Evolutionary conservation across 2,113 vertebrate species (phyloP), one percentile per base, ranked within the genome.

Genomic region (Cercopithecus mona): DNA sequence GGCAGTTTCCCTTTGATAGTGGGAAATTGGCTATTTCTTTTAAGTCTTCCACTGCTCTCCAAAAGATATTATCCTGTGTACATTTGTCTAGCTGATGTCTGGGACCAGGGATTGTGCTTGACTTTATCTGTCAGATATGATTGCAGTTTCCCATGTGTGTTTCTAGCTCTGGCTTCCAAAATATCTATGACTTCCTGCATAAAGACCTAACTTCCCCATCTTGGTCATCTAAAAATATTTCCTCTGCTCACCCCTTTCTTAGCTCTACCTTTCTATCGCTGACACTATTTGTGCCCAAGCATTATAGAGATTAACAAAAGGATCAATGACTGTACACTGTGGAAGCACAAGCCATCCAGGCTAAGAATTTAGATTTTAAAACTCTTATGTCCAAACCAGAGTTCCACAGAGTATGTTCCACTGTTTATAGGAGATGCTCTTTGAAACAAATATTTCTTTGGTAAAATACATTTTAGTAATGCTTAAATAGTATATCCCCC

Each of bases 311-410:
- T n/a, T 61, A 72, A 57, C 38, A 55, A 23, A 83, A 91, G 35
- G 12, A 23, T 64, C 18, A 23, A 10, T 5, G 25, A 55, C 73
- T n/a, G 82, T 45, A 14, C 35, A 55, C 10, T 25, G 1, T 72
- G n/a, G 23, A 43, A 5, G 14, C 40, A 83, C 1, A 55, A n/a
- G 7, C 14, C 9, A 38, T 35, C 3, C 38, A 90, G 38, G 16
- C n/a, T 89, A 94, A 90, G 59, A 95, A 85, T 40, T 88, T 66
- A 16, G n/a, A 86, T 82, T 93, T 40, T 40, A 30, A 94, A 83
- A 70, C 85, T 30, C 40, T 55, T 59, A 35, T 4, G n/a, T 59
- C 30, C 32, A 57, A 78, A 40, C 32, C 27, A 92, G 23, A 81
- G 6, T 80, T 59, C 76, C 30, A 13, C 64, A 50, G 1, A 50